phyloP scores from a whole-genome alignment of 2,888 invertebrate species.

The Nebria brevicollis region DNA sequence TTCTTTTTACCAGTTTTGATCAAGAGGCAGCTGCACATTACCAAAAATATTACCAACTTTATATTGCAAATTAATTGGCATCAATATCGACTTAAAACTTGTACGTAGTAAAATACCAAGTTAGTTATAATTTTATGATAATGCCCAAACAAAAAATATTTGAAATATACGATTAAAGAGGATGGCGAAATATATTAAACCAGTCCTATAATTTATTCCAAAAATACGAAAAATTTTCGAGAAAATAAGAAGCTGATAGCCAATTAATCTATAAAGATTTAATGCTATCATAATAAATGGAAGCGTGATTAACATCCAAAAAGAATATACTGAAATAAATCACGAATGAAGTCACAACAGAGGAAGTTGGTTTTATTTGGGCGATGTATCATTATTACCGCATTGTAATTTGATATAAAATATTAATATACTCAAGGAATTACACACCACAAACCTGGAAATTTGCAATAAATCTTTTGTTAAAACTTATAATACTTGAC shows the following conservation, averaged over 20 bases:
- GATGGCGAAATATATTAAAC: neutral
- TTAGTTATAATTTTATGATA: no score
- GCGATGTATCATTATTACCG: constrained; percentile 38
- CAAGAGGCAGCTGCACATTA: neutral
- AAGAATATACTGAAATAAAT: neutral
- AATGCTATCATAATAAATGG: neutral
- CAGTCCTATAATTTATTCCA: neutral
- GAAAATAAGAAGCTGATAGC: neutral
- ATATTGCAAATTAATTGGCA: no score
- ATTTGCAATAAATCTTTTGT: constrained; percentile 40
- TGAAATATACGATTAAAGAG: no score
- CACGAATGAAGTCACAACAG: constrained; percentile 14
- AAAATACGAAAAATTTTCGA: neutral
- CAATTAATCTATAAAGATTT: constrained; percentile 1
- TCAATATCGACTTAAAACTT: no score
- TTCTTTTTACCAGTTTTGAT: neutral
- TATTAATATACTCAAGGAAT: constrained; percentile 38
- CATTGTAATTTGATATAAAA: constrained; percentile 43
- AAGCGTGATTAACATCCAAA: neutral
- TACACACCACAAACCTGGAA: constrained; percentile 32
- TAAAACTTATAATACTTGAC: neutral
- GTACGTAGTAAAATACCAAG: no score
- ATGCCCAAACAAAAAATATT: no score
- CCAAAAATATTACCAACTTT: no score
- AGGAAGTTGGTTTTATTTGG: constrained; percentile 31